Evolutionary conservation across 2,797 vertebrate species (phyloP), one percentile per base, ranked within the genome.

Genomic region (Paguma larvata): DNA sequence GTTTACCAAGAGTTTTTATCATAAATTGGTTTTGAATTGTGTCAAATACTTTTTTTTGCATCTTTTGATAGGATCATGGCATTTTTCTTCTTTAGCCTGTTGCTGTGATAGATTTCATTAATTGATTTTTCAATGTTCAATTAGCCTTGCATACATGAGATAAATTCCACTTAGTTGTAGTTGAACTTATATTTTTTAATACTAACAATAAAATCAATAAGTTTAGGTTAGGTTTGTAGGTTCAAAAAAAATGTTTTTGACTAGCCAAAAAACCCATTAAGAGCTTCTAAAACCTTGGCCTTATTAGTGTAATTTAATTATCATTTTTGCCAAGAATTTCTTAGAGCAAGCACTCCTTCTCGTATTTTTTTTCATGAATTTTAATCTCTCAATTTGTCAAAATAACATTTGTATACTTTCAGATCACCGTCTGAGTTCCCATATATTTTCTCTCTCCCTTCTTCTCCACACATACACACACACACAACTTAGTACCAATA

Each of bases 151-250:
- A 84, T 67, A 21, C 21, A 53, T 83, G 25, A 25, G n/a, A 79
- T 86, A 94, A 91, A 97, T 85, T 59, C 56, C 44, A 88, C 78
- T 93, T 80, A 62, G 34, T 85, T 77, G 38, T 34, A 72, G 12
- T 87, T 83, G 46, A 94, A 87, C 21, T 62, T 46, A 68, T 2
- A 85, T 70, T 44, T 94, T 92, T 95, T 85, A 91, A 93, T 91
- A 91, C 38, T 82, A 87, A 87, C 12, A 94, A 73, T 56, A 62
- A 92, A 97, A 95, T 68, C 44, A 80, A 48, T 90, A 62, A 87
- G 59, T 92, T 93, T 84, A 88, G 62, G 6, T 82, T 94, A 68
- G 11, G 83, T 87, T 86, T 82, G 5, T 82, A 38, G 25, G 4
- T 87, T 70, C 89, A 73, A 94, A 83, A 30, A 41, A 23, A 25